phyloP scores from a whole-genome alignment of 2,888 invertebrate genomes.

The Brachynemurus nebulosus region DNA sequence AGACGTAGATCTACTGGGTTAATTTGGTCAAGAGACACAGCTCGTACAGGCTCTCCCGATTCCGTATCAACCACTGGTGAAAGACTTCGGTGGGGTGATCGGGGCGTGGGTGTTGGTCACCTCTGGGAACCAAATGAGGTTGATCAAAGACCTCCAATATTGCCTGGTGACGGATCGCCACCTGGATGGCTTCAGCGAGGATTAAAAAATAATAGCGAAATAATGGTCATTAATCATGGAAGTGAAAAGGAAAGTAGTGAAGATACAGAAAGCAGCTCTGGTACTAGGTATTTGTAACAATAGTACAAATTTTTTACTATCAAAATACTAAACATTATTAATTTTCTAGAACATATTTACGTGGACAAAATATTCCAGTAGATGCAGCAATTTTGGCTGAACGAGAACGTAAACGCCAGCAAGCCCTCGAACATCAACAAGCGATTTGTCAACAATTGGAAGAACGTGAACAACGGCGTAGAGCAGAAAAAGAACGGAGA shows the following conservation, averaged over 20 bases:
- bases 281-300: constrained; percentile 8
- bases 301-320: too few species aligned
- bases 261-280: constrained; percentile 21
- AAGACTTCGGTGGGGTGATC: constrained; percentile 60
- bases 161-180: constrained; percentile 21
- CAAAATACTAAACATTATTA: background rate
- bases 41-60: constrained; percentile 24
- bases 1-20: constrained; percentile 19
- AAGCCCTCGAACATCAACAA: constrained; percentile 74
- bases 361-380: constrained; percentile 76
- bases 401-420: constrained; percentile 64
- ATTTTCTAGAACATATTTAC: constrained; percentile 46
- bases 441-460: constrained; percentile 74
- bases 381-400: constrained; percentile 70
- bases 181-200: constrained; percentile 42
- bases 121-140: constrained; percentile 45
- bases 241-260: constrained; percentile 30
- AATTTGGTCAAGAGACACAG: constrained; percentile 12
- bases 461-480: constrained; percentile 60
- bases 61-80: constrained; percentile 34
- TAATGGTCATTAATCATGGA: constrained; percentile 31
- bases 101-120: constrained; percentile 49
- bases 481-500: constrained; percentile 60
- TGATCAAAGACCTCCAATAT: constrained; percentile 15
- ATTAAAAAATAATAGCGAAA: constrained; percentile 32